These are phyloP conservation scores for Triplophysa tibetana DNA, from an alignment of 2,113 vertebrate genomes.

Conservation along the genomic window DNA sequence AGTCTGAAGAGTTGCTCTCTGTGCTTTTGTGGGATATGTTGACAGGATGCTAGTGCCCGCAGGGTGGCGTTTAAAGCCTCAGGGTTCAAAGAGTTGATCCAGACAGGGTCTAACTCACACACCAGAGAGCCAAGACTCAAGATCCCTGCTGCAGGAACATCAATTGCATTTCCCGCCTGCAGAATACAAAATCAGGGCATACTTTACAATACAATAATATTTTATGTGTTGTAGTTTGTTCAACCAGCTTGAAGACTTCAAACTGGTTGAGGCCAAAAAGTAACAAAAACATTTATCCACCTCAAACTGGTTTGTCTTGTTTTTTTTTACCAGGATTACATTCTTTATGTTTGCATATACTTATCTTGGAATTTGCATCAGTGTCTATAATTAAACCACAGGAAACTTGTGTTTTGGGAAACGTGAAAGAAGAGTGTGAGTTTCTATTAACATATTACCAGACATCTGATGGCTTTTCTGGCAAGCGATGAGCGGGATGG, in stretches of 20 bases:
- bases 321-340: too few species aligned
- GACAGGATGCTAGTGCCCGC: constrained; percentile 59
- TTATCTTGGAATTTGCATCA: too few species aligned
- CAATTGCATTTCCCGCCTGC: constrained; percentile 61
- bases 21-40: constrained; percentile 55
- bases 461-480: constrained; percentile 46
- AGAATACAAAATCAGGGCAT: constrained; percentile 7
- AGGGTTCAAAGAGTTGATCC: constrained; percentile 56
- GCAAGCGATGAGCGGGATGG: constrained; percentile 40
- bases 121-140: constrained; percentile 59
- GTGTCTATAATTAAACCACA: too few species aligned
- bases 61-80: constrained; percentile 58
- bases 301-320: neutral
- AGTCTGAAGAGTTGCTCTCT: constrained; percentile 55
- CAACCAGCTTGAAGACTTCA: too few species aligned
- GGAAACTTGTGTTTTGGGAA: too few species aligned
- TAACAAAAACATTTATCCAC: too few species aligned
- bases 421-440: neutral
- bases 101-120: constrained; percentile 64
- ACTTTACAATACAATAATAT: too few species aligned
- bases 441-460: constrained; percentile 38
- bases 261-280: neutral
- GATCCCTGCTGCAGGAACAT: constrained; percentile 53
- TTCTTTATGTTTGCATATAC: neutral
- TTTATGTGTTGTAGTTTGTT: too few species aligned